These are phyloP conservation scores for Pimephales promelas DNA, from an alignment of 2,113 vertebrate species.

Conservation along the genomic window DNA sequence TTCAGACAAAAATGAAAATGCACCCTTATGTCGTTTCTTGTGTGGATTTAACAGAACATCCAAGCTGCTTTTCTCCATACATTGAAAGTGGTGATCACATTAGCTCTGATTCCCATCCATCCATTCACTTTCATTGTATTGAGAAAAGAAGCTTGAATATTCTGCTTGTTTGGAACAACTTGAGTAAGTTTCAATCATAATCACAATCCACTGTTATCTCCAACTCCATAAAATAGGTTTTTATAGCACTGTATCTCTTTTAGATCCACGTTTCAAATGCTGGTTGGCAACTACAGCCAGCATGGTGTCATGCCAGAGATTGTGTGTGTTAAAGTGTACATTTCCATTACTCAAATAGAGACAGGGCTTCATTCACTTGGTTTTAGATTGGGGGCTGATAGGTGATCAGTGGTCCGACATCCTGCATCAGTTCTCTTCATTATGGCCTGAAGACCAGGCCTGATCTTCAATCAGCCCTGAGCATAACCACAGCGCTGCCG, in stretches of 20 bases:
- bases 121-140: neutral
- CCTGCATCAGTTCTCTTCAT: constrained; percentile 42
- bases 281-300: neutral
- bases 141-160: neutral
- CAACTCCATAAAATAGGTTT: neutral
- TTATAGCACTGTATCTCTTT: neutral
- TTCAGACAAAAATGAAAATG: neutral
- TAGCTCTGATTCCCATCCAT: too few relatives aligned
- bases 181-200: neutral
- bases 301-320: neutral
- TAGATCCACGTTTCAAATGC: neutral
- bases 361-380: constrained; percentile 10
- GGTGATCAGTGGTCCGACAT: constrained; percentile 29
- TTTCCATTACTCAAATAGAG: constrained; percentile 20
- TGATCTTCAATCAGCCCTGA: constrained; percentile 41
- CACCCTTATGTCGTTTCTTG: neutral
- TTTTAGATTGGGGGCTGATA: neutral
- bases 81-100: neutral
- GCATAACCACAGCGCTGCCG: constrained; percentile 28
- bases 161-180: neutral
- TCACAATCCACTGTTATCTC: neutral
- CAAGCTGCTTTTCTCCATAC: neutral
- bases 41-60: neutral
- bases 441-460: constrained; percentile 30
- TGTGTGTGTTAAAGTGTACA: constrained; percentile 10